Evolutionary conservation across 2,797 vertebrate genomes (phyloP).

Genomic region (Brachyrhaphis roseni): DNA sequence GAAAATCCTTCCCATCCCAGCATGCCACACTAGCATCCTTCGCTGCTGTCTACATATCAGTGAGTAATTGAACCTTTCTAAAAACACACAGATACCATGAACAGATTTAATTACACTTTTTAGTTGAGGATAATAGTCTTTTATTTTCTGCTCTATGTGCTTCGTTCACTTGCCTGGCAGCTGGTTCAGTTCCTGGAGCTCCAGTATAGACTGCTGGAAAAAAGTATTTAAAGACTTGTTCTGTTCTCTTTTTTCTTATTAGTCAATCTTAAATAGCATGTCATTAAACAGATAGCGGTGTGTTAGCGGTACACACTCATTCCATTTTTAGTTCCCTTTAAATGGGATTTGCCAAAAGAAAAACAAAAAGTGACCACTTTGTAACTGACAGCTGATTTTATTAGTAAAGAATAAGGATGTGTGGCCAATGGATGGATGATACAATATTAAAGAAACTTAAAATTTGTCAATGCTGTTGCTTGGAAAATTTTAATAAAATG

Average conservation of each 20-base stretch:
- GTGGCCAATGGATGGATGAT: not conserved
- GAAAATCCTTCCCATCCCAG: conserved; percentile 98
- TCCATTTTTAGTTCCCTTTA: no score
- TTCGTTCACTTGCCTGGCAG: not conserved
- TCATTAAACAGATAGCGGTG: not conserved
- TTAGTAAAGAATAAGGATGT: not conserved
- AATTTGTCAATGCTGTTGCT: no score
- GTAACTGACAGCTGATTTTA: not conserved
- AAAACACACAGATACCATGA: not conserved
- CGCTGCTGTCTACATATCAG: conserved; percentile 96
- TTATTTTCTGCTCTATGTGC: not conserved
- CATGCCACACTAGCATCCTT: conserved; percentile 97
- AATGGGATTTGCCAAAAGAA: not conserved
- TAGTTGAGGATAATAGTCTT: not conserved
- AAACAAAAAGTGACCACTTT: not conserved
- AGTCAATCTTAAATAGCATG: not conserved
- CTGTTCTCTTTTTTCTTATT: not conserved
- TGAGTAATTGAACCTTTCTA: conserved; percentile 81
- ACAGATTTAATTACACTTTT: not conserved
- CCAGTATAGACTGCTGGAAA: not conserved
- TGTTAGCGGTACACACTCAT: not conserved
- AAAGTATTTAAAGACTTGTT: not conserved
- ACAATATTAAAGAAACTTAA: no score
- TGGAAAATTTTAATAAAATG: no score
- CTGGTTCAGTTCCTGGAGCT: not conserved